phyloP scores from a whole-genome alignment of 92 coral and sea anemone species.

The Nematostella vectensis region DNA sequence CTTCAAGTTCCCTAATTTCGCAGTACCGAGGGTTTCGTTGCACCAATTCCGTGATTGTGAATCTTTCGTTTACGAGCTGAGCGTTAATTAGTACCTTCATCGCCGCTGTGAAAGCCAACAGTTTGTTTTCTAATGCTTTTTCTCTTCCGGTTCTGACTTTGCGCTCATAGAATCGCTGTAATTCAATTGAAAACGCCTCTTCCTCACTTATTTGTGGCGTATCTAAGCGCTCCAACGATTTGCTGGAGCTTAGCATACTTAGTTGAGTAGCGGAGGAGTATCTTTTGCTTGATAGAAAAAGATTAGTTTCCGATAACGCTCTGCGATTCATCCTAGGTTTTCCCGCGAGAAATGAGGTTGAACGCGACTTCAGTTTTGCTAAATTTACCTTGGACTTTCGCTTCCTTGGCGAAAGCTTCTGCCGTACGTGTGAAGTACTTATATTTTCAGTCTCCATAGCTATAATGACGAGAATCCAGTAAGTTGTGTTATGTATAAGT shows the following conservation, averaged over 20 bases:
- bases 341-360: conserved; percentile 12
- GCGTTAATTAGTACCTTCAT: conserved; percentile 55
- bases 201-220: conserved; percentile 7
- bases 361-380: conserved; percentile 19
- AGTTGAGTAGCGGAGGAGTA: conserved; percentile 27
- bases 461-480: too few relatives aligned
- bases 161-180: conserved; percentile 37
- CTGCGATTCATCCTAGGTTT: conserved; percentile 12
- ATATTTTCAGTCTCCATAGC: too few relatives aligned
- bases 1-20: conserved; percentile 46
- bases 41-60: conserved; percentile 42
- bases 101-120: conserved; percentile 55
- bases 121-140: conserved; percentile 37
- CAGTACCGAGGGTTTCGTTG: conserved; percentile 32
- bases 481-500: too few relatives aligned
- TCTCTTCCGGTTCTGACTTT: conserved; percentile 35
- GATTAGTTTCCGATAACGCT: conserved; percentile 17
- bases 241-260: conserved; percentile 25
- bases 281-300: conserved; percentile 17
- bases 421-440: too few relatives aligned
- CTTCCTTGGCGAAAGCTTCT: too few relatives aligned
- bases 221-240: conserved; percentile 19
- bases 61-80: conserved; percentile 56
- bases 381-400: conserved; percentile 5
- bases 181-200: conserved; percentile 53